These are phyloP conservation scores for Temnothorax rugatulus DNA, from an alignment of 2,888 invertebrate species.

Conservation along the genomic window DNA sequence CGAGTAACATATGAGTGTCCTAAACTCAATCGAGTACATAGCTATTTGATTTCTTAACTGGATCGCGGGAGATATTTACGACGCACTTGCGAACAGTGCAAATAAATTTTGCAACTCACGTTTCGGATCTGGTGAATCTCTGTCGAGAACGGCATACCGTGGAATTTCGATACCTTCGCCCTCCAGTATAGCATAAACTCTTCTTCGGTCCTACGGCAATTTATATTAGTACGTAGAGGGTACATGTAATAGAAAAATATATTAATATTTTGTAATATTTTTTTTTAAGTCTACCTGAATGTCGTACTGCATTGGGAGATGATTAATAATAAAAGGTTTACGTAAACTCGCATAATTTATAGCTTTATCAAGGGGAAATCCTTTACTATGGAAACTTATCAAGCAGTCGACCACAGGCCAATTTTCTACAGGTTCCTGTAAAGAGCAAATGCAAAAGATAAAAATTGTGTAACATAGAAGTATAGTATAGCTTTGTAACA, in stretches of 20 bases:
- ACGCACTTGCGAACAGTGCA: neutral
- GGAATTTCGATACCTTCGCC: slow-evolving; percentile 99
- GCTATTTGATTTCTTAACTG: neutral
- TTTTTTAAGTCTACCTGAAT: slow-evolving; percentile 91
- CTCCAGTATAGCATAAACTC: slow-evolving; percentile 97
- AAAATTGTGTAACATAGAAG: neutral
- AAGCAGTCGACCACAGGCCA: slow-evolving; percentile 99
- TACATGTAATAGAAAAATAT: slow-evolving; percentile 22
- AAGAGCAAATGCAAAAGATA: slow-evolving; percentile 4
- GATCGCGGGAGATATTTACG: neutral
- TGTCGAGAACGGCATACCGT: slow-evolving; percentile 97
- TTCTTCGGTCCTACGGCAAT: slow-evolving; percentile 92
- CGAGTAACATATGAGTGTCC: neutral
- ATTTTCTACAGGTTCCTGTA: slow-evolving; percentile 96
- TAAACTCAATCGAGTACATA: neutral
- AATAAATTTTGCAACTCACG: slow-evolving; percentile 88
- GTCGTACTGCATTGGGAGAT: slow-evolving; percentile 99
- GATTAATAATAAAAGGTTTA: slow-evolving; percentile 98
- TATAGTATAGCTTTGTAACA: neutral
- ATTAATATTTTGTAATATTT: slow-evolving; percentile 13
- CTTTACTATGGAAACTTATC: slow-evolving; percentile 99
- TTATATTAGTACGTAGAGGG: slow-evolving; percentile 30
- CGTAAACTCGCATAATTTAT: slow-evolving; percentile 97
- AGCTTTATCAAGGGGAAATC: slow-evolving; percentile 99
- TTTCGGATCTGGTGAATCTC: slow-evolving; percentile 96